phyloP scores from a whole-genome alignment of 2,888 invertebrate species.

The Patella pellucida region DNA sequence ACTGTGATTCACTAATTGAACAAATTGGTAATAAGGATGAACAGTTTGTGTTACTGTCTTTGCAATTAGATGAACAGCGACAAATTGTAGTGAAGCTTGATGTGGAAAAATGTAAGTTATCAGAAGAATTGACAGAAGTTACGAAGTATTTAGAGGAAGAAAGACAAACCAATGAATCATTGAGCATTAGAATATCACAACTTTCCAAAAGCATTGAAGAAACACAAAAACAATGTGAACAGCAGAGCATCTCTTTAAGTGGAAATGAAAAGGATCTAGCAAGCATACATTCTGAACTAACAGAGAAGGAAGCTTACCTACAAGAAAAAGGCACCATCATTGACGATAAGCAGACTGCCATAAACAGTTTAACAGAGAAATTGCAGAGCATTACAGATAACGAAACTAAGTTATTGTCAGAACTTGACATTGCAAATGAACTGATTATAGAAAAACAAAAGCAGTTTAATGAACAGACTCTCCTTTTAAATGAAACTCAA shows the following conservation, averaged over 20 bases:
- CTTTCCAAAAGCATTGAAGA: not conserved
- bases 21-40: not conserved
- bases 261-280: too few species aligned
- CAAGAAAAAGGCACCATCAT: constrained; percentile 8
- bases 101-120: not conserved
- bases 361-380: constrained; percentile 9
- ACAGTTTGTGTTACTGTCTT: not conserved
- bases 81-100: not conserved
- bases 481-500: not conserved
- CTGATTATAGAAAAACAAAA: not conserved
- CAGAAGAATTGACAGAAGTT: not conserved
- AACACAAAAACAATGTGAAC: too few species aligned
- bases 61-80: not conserved
- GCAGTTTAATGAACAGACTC: not conserved
- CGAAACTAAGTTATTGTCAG: too few species aligned
- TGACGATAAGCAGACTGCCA: not conserved
- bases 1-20: constrained; percentile 2
- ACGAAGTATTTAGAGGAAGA: not conserved
- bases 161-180: constrained; percentile 4
- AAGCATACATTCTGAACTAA: too few species aligned
- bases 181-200: constrained; percentile 16
- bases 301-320: not conserved
- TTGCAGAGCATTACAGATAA: constrained; percentile 12
- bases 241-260: too few species aligned
- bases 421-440: too few species aligned